Percentiles rank a stretch among this genome's conserved stretches.
These are phyloP conservation scores for Diadema setosum DNA, from an alignment of 35 echinoderm and acorn worm species.

Conservation along the genomic window DNA sequence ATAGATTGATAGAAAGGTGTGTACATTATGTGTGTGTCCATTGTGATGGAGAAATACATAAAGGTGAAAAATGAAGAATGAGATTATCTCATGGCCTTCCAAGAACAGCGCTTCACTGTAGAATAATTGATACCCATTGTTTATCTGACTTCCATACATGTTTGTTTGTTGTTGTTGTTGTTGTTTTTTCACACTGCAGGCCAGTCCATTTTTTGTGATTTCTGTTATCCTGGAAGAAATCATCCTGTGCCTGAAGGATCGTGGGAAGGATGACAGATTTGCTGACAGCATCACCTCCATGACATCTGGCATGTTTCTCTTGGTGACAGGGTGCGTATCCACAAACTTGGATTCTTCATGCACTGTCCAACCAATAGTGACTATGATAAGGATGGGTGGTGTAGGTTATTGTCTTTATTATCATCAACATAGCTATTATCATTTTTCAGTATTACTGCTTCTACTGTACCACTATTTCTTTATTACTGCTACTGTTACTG, in stretches of 20 bases:
- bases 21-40: too few species aligned
- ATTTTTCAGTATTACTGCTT: background rate
- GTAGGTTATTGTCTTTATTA: background rate
- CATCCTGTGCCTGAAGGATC: background rate
- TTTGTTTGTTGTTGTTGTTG: too few species aligned
- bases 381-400: background rate
- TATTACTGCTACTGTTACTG: background rate
- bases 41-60: too few species aligned
- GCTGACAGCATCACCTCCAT: constrained; percentile 73
- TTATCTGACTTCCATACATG: too few species aligned
- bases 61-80: too few species aligned
- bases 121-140: too few species aligned
- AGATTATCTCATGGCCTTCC: too few species aligned
- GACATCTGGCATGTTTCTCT: constrained; percentile 73
- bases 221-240: background rate
- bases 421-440: background rate
- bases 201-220: constrained; percentile 61
- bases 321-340: constrained; percentile 46
- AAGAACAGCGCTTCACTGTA: too few species aligned
- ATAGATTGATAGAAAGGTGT: too few species aligned
- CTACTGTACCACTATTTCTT: background rate
- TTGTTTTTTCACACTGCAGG: too few species aligned
- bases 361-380: background rate
- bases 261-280: constrained; percentile 29
- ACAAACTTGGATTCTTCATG: too few species aligned